Evolutionary conservation across 2,888 invertebrate genomes (phyloP), one percentile per base, ranked within the genome.

Genomic region (Ennomos quercinarius): DNA sequence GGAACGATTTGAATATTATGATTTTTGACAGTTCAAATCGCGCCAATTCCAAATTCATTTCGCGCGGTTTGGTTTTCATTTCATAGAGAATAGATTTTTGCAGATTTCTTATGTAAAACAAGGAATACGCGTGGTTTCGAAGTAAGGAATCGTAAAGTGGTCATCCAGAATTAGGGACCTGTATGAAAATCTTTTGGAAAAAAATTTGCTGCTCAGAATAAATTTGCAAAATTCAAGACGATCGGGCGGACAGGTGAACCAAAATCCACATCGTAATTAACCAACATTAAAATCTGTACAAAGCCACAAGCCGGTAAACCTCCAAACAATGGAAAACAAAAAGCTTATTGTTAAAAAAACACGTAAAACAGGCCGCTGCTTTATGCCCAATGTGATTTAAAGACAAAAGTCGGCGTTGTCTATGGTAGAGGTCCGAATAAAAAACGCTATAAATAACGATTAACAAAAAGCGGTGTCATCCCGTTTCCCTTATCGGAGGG

Each of bases 401-500:
- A 83, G 78, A 86, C 84, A 86, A 84, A 80, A 77, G 86, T 78
- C 84, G 81, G 83, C 78, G 73, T 82, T 79, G 71, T 69, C 62
- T 78, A 71, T 78, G 76, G 79, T 72, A 77, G 74, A 76, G 74
- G 54, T 66, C 63, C 64, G 73, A 64, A 68, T 81, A 87, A 91
- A 90, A 91, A 87, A 84, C 71, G 77, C 79, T 82, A 88, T 91
- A 91, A 91, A 92, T 91, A 88, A 88, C 87, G 84, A 88, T 89
- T 89, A 87, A 91, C 88, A 88, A 89, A 87, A 91, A 89, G 86
- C 88, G 86, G 82, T 91, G 90, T 89, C 91, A 90, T 91, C 88
- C 86, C 87, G 82, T 83, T 80, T 81, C 81, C 79, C 82, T 90
- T 90, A 91, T 91, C 89, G 82, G 69, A 80, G 72, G 77, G 70